Evolutionary conservation across 2,888 invertebrate genomes (phyloP).

Genomic region (Dugesia japonica): DNA sequence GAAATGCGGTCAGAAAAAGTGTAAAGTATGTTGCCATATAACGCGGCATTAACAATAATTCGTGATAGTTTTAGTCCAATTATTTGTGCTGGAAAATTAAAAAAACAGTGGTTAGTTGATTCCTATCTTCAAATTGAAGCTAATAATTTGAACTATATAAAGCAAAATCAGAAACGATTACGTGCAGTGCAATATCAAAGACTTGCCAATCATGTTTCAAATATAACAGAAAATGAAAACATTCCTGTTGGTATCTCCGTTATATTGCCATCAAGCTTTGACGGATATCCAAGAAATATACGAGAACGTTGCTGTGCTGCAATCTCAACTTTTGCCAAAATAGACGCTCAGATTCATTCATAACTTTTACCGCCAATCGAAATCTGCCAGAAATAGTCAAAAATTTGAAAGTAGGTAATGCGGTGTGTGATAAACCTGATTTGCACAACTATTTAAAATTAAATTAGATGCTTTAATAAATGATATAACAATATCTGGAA

Average conservation of each 20-base stretch:
- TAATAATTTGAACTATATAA: neutral
- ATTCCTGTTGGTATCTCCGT: neutral
- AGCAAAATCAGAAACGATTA: neutral
- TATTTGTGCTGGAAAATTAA: no score
- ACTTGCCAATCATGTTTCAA: neutral
- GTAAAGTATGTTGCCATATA: neutral
- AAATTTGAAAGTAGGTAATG: neutral
- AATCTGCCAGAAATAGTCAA: neutral
- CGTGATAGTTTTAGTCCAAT: no score
- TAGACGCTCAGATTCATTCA: neutral
- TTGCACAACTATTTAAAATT: no score
- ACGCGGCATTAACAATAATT: neutral
- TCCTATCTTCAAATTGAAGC: neutral
- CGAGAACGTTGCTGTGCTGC: neutral
- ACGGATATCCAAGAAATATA: neutral
- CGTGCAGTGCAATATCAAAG: neutral
- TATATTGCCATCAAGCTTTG: neutral
- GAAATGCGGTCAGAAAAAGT: neutral
- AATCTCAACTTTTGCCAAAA: neutral
- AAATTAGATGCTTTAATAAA: no score
- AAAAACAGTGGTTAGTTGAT: no score
- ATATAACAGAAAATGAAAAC: neutral
- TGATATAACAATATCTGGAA: no score
- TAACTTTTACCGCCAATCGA: neutral
- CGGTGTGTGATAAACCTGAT: neutral